phyloP scores from a whole-genome alignment of 2,888 invertebrate genomes.

The Shargacucullia verbasci region DNA sequence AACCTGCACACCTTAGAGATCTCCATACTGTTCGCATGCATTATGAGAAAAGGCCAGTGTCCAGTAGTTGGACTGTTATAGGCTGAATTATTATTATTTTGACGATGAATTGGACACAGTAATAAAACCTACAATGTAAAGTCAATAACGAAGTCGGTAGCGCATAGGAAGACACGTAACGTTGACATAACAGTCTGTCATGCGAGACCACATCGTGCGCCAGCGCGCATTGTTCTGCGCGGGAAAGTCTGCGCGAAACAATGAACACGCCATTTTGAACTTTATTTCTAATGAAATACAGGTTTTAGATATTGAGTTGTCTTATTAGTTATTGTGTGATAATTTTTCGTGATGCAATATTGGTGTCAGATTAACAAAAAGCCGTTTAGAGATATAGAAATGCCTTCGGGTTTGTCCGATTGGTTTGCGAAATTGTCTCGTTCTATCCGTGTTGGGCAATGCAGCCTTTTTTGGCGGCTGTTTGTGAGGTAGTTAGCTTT shows the following conservation, averaged over 20 bases:
- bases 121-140: slow-evolving; percentile 10
- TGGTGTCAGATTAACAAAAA: slow-evolving; percentile 53
- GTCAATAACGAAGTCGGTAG: slow-evolving; percentile 30
- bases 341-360: slow-evolving; percentile 55
- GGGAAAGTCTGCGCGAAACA: slow-evolving; percentile 38
- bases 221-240: slow-evolving; percentile 40
- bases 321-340: slow-evolving; percentile 43
- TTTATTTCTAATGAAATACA: slow-evolving; percentile 3
- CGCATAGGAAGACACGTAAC: slow-evolving; percentile 55
- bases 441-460: slow-evolving; percentile 16
- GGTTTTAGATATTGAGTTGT: slow-evolving; percentile 4
- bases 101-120: slow-evolving; percentile 1
- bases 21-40: too few relatives aligned
- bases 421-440: slow-evolving; percentile 32
- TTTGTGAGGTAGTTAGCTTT: slow-evolving; percentile 7
- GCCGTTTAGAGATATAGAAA: slow-evolving; percentile 29
- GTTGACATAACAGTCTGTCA: slow-evolving; percentile 61
- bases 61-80: too few relatives aligned
- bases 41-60: too few relatives aligned
- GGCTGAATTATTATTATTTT: too few relatives aligned
- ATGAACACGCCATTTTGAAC: slow-evolving; percentile 20
- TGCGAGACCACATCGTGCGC: slow-evolving; percentile 55
- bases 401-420: slow-evolving; percentile 9
- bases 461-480: slow-evolving; percentile 2
- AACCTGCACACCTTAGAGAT: too few relatives aligned